Percentiles rank a stretch among this genome's conserved stretches.
Evolutionary conservation across 2,113 vertebrate genomes (phyloP).

Genomic region (Protobothrops mucrosquamatus): DNA sequence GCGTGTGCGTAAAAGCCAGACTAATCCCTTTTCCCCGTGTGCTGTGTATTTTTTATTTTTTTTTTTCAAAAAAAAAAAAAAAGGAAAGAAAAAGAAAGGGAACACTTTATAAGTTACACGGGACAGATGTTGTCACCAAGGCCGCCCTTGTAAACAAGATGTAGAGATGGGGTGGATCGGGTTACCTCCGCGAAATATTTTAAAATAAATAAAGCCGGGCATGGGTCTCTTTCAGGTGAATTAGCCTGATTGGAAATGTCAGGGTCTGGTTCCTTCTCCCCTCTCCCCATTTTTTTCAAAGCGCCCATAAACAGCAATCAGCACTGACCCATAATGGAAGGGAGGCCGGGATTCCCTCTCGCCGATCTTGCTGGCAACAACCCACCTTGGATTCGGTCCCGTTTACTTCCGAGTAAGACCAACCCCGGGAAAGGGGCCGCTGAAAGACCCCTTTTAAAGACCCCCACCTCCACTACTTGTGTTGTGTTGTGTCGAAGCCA

Average conservation of each 20-base stretch:
- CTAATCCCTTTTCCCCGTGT: rapidly evolving
- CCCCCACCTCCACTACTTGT: background rate
- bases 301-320: conserved; percentile 74
- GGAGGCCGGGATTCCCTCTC: conserved; percentile 39
- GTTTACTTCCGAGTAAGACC: background rate
- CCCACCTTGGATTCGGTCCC: background rate
- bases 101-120: conserved; percentile 52
- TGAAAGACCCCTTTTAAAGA: conserved; percentile 1
- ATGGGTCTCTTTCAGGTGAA: conserved; percentile 76
- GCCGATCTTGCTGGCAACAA: background rate
- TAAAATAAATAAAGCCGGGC: conserved; percentile 76
- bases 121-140: conserved; percentile 69
- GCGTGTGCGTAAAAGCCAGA: background rate
- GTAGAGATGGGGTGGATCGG: conserved; percentile 67
- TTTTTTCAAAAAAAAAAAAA: background rate
- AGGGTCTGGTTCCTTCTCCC: conserved; percentile 53
- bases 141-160: conserved; percentile 69
- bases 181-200: conserved; percentile 70
- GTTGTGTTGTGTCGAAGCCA: too few relatives aligned
- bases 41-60: background rate
- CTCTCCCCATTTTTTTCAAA: conserved; percentile 38
- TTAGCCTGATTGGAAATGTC: conserved; percentile 79
- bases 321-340: conserved; percentile 52
- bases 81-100: background rate
- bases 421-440: too few relatives aligned